These are phyloP conservation scores for Apis cerana DNA, from an alignment of 1,140 invertebrate genomes.

Conservation along the genomic window DNA sequence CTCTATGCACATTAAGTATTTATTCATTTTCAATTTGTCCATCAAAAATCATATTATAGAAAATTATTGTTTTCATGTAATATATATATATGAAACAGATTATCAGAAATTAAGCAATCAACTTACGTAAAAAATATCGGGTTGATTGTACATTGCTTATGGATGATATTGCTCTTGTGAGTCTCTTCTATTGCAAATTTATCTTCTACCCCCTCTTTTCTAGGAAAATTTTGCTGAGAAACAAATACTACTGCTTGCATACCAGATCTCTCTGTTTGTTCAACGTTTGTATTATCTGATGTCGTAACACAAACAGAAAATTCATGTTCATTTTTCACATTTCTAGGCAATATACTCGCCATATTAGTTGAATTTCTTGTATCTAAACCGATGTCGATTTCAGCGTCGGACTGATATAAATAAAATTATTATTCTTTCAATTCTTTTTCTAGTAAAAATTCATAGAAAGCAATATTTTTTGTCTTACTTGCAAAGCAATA, in stretches of 20 bases:
- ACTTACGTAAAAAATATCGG: conserved; percentile 48
- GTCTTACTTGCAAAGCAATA: conserved; percentile 69
- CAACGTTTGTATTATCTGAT: conserved; percentile 33
- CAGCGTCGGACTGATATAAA: conserved; percentile 62
- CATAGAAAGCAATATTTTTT: neutral
- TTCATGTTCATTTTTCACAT: conserved; percentile 61
- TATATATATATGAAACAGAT: neutral
- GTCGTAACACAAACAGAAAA: conserved; percentile 49
- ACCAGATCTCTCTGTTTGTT: conserved; percentile 38
- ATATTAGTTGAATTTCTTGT: conserved; percentile 69
- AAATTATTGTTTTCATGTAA: neutral
- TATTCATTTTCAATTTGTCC: neutral
- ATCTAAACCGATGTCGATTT: conserved; percentile 70
- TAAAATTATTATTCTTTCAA: neutral
- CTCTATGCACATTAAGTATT: conserved; percentile 77
- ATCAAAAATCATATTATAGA: neutral
- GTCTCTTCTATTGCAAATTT: conserved; percentile 44
- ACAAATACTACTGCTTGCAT: conserved; percentile 57
- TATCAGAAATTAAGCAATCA: neutral
- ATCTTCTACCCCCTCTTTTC: conserved; percentile 61
- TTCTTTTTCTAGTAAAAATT: neutral
- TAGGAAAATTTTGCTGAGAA: conserved; percentile 55
- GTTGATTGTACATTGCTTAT: conserved; percentile 22
- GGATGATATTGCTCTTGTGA: neutral
- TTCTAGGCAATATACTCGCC: conserved; percentile 75